Evolutionary conservation across 1,140 invertebrate genomes (phyloP).

Genomic region (Drosophila sproati): DNA sequence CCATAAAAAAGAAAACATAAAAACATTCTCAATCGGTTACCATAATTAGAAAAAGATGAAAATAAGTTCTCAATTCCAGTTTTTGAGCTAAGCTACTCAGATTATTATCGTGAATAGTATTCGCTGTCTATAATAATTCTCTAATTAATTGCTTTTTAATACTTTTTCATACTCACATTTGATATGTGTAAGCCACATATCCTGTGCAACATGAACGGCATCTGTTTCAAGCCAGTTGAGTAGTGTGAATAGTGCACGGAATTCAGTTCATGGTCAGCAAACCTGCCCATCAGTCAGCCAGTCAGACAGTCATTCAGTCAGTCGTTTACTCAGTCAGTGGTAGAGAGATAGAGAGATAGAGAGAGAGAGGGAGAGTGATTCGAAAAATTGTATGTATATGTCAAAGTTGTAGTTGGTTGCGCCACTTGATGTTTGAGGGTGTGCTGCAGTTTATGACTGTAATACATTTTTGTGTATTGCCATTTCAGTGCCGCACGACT

Average conservation of each 20-base stretch:
- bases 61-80: no score
- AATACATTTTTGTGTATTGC: constrained; percentile 57
- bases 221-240: constrained; percentile 13
- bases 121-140: no score
- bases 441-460: constrained; percentile 71
- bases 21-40: no score
- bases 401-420: constrained; percentile 2
- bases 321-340: background rate
- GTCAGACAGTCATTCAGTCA: background rate
- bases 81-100: no score
- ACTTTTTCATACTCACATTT: no score
- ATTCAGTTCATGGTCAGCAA: constrained; percentile 1
- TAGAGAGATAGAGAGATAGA: background rate
- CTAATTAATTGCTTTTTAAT: no score
- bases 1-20: no score
- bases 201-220: background rate
- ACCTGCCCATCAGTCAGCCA: constrained; percentile 16
- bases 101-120: no score
- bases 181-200: no score
- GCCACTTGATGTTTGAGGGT: constrained; percentile 14
- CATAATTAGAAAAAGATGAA: no score
- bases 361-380: background rate
- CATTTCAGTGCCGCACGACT: background rate
- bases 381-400: constrained; percentile 28
- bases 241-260: background rate